Percentiles rank a stretch among this genome's conserved stretches.
phyloP scores from a whole-genome alignment of 1,140 invertebrate species.

The Lamellibrachia luymesi region DNA sequence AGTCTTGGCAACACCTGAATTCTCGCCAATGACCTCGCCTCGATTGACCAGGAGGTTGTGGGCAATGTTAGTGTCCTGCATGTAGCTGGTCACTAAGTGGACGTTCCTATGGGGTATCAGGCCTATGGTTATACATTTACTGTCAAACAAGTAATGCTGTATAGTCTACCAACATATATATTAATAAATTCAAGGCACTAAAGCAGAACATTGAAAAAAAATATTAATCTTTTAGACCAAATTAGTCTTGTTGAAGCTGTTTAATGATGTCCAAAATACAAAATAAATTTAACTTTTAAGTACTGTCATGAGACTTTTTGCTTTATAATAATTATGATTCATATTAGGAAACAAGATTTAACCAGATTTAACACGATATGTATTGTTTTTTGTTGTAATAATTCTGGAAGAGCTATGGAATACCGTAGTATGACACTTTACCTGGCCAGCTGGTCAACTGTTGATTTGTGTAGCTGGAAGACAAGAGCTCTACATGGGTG shows the following conservation, averaged over 20 bases:
- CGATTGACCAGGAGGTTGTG: conserved; percentile 71
- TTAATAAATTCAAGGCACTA: no score
- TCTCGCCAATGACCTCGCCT: conserved; percentile 46
- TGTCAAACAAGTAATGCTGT: background rate
- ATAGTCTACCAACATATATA: background rate
- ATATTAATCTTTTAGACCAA: no score
- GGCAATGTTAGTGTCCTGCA: conserved; percentile 57
- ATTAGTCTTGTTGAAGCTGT: no score
- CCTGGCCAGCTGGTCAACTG: conserved; percentile 15
- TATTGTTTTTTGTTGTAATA: no score
- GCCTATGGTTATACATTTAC: background rate
- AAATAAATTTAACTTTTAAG: no score
- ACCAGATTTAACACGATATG: no score
- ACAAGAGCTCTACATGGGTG: conserved; percentile 14
- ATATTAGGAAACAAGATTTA: no score
- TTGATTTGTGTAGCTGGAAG: conserved; percentile 20
- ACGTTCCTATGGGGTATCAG: conserved; percentile 11
- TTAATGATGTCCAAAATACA: no score
- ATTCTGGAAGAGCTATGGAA: no score
- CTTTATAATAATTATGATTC: no score
- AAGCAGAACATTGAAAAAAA: no score
- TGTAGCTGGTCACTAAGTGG: background rate
- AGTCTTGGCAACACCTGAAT: background rate
- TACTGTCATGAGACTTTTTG: no score
- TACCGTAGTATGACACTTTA: background rate